These are phyloP conservation scores for Tringa solitaria DNA, from an alignment of 2,113 vertebrate genomes.

Conservation along the genomic window DNA sequence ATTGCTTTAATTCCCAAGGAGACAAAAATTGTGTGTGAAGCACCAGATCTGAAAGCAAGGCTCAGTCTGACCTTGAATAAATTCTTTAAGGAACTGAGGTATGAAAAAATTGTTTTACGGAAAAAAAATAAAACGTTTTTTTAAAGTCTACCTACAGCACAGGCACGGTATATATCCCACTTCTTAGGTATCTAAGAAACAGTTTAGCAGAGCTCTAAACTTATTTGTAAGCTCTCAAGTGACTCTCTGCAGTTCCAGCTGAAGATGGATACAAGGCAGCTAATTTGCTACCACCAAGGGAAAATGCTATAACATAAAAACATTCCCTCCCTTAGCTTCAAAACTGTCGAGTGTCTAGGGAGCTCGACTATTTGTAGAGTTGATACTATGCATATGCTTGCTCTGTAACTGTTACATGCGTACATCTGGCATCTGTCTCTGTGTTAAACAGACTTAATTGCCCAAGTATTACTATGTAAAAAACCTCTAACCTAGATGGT, in stretches of 20 bases:
- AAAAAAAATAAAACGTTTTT: background rate
- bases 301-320: slow-evolving; percentile 73
- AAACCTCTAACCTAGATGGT: background rate
- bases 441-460: slow-evolving; percentile 61
- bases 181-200: slow-evolving; percentile 4
- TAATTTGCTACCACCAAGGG: slow-evolving; percentile 72
- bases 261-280: slow-evolving; percentile 66
- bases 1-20: background rate
- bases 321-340: slow-evolving; percentile 67
- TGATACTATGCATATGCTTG: slow-evolving; percentile 63
- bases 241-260: slow-evolving; percentile 14
- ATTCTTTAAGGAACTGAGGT: background rate
- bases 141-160: background rate
- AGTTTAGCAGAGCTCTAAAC: slow-evolving; percentile 26
- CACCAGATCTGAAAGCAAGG: background rate
- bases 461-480: background rate
- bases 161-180: background rate
- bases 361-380: slow-evolving; percentile 59
- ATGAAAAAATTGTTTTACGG: background rate
- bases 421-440: slow-evolving; percentile 53
- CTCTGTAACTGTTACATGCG: slow-evolving; percentile 44
- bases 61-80: background rate
- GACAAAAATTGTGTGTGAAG: background rate
- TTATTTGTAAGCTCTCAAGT: slow-evolving; percentile 58
- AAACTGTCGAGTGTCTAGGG: slow-evolving; percentile 41